Base-by-base conservation (phyloP, 2,888 invertebrate genomes). In the Acanthopleura granulata region DNA sequence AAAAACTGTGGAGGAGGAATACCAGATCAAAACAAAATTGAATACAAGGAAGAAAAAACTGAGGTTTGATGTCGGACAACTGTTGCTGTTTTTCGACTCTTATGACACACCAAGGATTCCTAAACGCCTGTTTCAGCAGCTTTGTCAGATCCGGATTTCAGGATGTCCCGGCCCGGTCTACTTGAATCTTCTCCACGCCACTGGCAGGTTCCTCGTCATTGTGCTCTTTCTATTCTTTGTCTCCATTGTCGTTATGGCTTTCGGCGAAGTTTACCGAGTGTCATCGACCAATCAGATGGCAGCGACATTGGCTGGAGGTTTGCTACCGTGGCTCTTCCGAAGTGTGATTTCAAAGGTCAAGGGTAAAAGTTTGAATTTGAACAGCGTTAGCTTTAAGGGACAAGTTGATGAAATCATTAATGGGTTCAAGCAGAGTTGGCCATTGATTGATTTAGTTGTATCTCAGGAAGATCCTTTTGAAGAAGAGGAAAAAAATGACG, bases 51-150 rank as follows among this genome's bases (percentile, higher is more conserved):
- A 70, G 27, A 14, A 69, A 49, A 49, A 76, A 40, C 74, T 75
- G 18, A 78, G 81, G 69, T 83, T 80, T 80, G 70, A 79, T 30
- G 76, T 83, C 61, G 82, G 83, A 71, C 81, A 83, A 72, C 73
- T 83, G 9, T 76, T 82, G 1, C 75, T 83, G 16, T 83, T 83
- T 62, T 74, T 83, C 0, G 83, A 83, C 72, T 81, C 69, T 66
- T 73, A 74, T 22, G 81, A 83, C 72, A 75, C 75, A 1, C 77
- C 81, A n/a, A 72, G 80, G n/a, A 81, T 83, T 70, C 83, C 83
- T 0, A 75, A 73, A 50, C 75, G 76, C 15, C 74, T 83, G n/a
- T 83, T 81, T 73, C 66, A 78, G 57, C 69, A 57, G 66, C 73
- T 81, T 30, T 82, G 83, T 66, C 72, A 81, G 25, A 73, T 81